Percentiles rank a stretch among this genome's conserved stretches.
phyloP scores from a whole-genome alignment of 2,888 invertebrate species.

The Amphiduros pacificus region DNA sequence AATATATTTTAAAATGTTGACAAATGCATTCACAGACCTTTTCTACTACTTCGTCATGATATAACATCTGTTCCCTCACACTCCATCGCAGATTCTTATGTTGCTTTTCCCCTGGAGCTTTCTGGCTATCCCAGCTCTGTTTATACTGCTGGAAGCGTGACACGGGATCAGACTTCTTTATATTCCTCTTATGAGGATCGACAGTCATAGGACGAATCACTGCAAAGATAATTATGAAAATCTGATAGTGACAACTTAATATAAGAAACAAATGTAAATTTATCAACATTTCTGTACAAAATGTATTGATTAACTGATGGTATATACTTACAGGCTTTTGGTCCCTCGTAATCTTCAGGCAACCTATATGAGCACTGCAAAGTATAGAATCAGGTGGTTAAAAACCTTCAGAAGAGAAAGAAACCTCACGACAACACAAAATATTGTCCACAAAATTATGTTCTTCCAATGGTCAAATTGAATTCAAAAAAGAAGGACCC shows the following conservation, averaged over 20 bases:
- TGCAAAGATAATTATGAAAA: conserved; percentile 16
- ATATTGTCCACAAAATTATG: too few relatives aligned
- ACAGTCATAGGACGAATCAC: conserved; percentile 47
- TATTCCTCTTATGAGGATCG: conserved; percentile 48
- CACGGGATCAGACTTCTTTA: conserved; percentile 51
- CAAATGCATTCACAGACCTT: conserved; percentile 43
- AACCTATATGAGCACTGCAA: conserved; percentile 46
- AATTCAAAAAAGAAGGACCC: too few relatives aligned
- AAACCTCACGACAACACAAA: too few relatives aligned
- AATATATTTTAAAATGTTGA: too few relatives aligned
- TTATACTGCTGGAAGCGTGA: conserved; percentile 50
- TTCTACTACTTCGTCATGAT: conserved; percentile 48
- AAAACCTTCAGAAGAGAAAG: too few relatives aligned
- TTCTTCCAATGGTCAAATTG: too few relatives aligned
- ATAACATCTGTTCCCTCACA: conserved; percentile 54
- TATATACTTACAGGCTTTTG: conserved; percentile 42
- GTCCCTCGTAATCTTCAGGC: conserved; percentile 45
- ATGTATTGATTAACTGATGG: too few relatives aligned
- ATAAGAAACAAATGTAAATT: neutral
- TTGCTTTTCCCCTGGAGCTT: conserved; percentile 55
- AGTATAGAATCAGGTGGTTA: conserved; percentile 4
- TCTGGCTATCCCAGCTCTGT: conserved; percentile 46
- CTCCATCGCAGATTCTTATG: conserved; percentile 55
- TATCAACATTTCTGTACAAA: neutral
- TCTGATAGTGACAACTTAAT: neutral